Percentiles rank a stretch among this genome's conserved stretches.
Conservation (phyloP, 2,113 vertebrate species). For the Otocyon megalotis region DNA sequence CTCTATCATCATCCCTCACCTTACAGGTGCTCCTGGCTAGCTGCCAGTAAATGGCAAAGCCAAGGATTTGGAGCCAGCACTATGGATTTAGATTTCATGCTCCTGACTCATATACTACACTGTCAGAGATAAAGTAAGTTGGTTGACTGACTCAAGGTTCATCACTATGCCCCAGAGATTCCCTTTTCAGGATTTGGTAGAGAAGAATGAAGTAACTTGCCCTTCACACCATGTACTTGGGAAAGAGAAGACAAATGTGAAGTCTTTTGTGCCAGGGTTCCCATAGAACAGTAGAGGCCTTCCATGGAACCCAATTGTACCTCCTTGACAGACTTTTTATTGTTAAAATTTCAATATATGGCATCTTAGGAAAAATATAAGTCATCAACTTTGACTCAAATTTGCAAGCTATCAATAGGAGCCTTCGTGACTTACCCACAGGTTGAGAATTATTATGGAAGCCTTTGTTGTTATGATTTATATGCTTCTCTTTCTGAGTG, state of each 20-base stretch:
- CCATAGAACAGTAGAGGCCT: background rate
- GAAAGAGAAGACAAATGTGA: background rate
- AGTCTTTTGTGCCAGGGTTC: background rate
- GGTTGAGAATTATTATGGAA: background rate
- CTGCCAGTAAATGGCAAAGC: background rate
- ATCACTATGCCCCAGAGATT: background rate
- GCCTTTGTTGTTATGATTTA: background rate
- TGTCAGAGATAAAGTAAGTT: background rate
- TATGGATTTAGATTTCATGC: background rate
- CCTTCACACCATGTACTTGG: background rate
- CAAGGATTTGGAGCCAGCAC: background rate
- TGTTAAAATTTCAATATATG: background rate
- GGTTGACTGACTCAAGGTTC: fast-evolving
- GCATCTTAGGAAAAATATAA: background rate
- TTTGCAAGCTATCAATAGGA: background rate
- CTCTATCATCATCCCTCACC: too few relatives aligned
- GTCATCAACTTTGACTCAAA: background rate
- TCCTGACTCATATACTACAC: fast-evolving
- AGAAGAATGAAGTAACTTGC: background rate
- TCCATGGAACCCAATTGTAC: background rate
- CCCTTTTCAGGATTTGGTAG: background rate
- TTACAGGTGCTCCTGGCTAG: background rate
- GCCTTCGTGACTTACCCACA: background rate
- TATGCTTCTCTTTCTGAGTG: background rate
- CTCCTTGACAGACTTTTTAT: background rate